These are phyloP conservation scores for Agrypnia vestita DNA, from an alignment of 1,140 invertebrate genomes.

Conservation along the genomic window DNA sequence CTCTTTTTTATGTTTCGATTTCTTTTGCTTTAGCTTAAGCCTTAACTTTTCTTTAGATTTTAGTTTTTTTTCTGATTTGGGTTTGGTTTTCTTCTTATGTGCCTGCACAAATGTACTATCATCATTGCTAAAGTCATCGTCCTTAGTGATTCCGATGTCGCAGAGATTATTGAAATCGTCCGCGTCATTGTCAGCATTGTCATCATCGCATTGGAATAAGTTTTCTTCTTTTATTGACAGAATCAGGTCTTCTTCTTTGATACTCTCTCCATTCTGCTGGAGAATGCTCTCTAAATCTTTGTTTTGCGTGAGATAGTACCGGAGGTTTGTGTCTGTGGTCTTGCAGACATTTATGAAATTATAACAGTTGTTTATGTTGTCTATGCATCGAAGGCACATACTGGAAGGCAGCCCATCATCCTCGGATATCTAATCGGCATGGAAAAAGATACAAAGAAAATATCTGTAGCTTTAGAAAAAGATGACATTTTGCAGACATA, in stretches of 20 bases:
- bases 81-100: conserved; percentile 30
- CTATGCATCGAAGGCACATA: conserved; percentile 37
- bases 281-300: conserved; percentile 17
- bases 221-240: conserved; percentile 35
- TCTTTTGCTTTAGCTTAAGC: conserved; percentile 10
- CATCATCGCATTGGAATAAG: not conserved
- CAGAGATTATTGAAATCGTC: not conserved
- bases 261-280: not conserved
- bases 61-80: conserved; percentile 8
- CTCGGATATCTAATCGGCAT: conserved; percentile 12
- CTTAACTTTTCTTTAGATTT: conserved; percentile 23
- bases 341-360: conserved; percentile 49
- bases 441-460: no score
- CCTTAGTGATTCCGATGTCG: not conserved
- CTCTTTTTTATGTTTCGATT: conserved; percentile 26
- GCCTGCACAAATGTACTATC: not conserved
- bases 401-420: conserved; percentile 39
- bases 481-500: not conserved
- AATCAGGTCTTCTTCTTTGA: conserved; percentile 7
- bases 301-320: conserved; percentile 17
- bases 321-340: conserved; percentile 32
- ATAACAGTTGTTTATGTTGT: conserved; percentile 45
- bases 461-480: not conserved
- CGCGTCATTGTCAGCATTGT: not conserved
- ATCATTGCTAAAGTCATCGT: conserved; percentile 4